phyloP scores from a whole-genome alignment of 2,113 vertebrate species.

The Copsychus sechellarum region DNA sequence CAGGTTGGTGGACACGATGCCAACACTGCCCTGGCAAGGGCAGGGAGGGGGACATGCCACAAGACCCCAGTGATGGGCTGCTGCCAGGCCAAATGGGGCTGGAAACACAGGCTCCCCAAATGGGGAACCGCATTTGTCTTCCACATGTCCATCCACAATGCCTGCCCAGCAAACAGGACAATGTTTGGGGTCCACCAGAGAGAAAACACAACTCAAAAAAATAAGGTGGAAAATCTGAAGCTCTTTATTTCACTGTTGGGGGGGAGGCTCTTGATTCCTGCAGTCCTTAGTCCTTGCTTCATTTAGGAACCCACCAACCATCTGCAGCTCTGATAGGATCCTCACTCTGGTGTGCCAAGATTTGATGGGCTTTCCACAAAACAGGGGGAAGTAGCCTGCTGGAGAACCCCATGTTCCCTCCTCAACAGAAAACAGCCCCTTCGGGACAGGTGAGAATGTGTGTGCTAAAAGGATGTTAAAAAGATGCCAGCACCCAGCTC shows the following conservation, averaged over 20 bases:
- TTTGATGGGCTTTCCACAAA: not conserved
- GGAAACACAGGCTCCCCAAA: not conserved
- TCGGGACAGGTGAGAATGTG: not conserved
- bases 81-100: not conserved
- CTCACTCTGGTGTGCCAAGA: rapidly evolving
- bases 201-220: not conserved
- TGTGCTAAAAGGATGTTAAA: not conserved
- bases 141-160: not conserved
- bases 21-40: not conserved
- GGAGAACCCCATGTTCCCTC: not conserved
- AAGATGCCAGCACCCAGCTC: not conserved
- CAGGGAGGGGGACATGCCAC: rapidly evolving
- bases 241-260: rapidly evolving
- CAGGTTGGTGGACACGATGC: not conserved
- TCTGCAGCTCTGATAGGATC: not conserved
- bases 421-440: not conserved
- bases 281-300: not conserved
- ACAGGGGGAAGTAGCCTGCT: not conserved
- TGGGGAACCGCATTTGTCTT: not conserved
- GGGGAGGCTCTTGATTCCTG: not conserved
- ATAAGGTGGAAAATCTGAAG: not conserved
- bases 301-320: not conserved
- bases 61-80: not conserved
- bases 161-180: not conserved
- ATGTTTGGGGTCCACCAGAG: not conserved